These are phyloP conservation scores for Phengaris arion DNA, from an alignment of 2,888 invertebrate species.

Conservation along the genomic window DNA sequence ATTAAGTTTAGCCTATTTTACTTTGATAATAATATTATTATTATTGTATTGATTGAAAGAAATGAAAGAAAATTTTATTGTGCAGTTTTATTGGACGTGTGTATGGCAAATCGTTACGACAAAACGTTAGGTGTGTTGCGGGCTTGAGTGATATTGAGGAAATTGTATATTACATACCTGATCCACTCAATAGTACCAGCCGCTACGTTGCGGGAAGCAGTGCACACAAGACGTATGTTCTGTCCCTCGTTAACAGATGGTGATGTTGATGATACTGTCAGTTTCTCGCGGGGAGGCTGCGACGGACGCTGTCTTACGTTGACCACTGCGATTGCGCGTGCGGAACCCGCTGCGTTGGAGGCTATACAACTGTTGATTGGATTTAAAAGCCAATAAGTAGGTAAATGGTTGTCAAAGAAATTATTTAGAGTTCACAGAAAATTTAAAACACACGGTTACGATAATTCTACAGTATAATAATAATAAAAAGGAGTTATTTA, in stretches of 20 bases:
- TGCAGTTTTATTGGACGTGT: too few species aligned
- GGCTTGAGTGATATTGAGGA: too few species aligned
- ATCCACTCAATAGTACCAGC: conserved; percentile 78
- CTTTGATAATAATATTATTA: too few species aligned
- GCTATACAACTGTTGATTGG: conserved; percentile 82
- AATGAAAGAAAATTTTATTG: neutral
- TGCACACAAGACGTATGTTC: conserved; percentile 65
- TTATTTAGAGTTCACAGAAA: too few species aligned
- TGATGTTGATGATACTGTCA: conserved; percentile 79
- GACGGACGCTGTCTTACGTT: conserved; percentile 78
- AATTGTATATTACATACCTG: conserved; percentile 54
- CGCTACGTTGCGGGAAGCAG: conserved; percentile 82
- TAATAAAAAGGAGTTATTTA: too few species aligned
- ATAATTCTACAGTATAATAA: too few species aligned
- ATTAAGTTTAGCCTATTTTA: too few species aligned
- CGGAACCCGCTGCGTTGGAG: conserved; percentile 83
- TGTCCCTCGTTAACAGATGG: conserved; percentile 74
- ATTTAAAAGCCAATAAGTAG: conserved; percentile 16
- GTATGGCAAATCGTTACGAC: too few species aligned
- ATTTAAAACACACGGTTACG: too few species aligned
- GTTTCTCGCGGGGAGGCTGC: conserved; percentile 53
- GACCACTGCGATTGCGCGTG: conserved; percentile 82
- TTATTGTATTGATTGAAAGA: too few species aligned
- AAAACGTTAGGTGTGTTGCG: too few species aligned
- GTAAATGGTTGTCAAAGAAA: neutral